Conservation (phyloP, 1,140 invertebrate genomes). For the Zaprionus capensis region DNA sequence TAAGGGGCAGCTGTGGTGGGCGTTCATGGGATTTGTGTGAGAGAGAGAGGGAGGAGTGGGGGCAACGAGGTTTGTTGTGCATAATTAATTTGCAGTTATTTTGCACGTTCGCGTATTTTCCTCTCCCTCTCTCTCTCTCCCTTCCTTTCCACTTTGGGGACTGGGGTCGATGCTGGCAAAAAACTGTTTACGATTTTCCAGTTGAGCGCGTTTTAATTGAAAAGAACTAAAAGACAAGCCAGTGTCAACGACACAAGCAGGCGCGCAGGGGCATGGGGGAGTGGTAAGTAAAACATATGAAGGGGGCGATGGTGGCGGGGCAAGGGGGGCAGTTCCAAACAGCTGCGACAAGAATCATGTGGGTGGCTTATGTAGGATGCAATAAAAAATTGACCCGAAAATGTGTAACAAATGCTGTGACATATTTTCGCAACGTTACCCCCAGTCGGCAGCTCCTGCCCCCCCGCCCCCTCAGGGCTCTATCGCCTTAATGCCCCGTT, state of each 20-base stretch:
- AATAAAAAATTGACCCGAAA: conserved; percentile 83
- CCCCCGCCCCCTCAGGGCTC: too few species aligned
- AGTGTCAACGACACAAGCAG: conserved; percentile 69
- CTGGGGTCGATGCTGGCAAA: conserved; percentile 30
- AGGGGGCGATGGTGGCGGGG: neutral
- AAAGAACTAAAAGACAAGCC: conserved; percentile 75
- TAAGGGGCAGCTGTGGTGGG: conserved; percentile 61
- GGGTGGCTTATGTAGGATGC: conserved; percentile 55
- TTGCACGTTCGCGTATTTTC: conserved; percentile 47
- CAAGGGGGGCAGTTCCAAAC: conserved; percentile 43
- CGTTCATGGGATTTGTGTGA: conserved; percentile 43
- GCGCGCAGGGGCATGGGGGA: neutral
- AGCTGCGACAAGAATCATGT: conserved; percentile 66
- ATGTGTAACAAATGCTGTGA: conserved; percentile 83
- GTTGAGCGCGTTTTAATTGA: conserved; percentile 79
- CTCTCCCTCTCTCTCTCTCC: neutral
- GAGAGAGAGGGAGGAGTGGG: neutral
- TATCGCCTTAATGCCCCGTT: conserved; percentile 27
- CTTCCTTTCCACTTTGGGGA: neutral
- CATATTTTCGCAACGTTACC: conserved; percentile 76
- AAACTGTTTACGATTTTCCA: conserved; percentile 80
- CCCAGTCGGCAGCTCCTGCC: neutral
- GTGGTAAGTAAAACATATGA: neutral
- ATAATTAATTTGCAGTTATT: conserved; percentile 79
- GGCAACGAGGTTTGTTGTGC: conserved; percentile 64